phyloP scores from a whole-genome alignment of 2,888 invertebrate species.

The Microctonus hyperodae region DNA sequence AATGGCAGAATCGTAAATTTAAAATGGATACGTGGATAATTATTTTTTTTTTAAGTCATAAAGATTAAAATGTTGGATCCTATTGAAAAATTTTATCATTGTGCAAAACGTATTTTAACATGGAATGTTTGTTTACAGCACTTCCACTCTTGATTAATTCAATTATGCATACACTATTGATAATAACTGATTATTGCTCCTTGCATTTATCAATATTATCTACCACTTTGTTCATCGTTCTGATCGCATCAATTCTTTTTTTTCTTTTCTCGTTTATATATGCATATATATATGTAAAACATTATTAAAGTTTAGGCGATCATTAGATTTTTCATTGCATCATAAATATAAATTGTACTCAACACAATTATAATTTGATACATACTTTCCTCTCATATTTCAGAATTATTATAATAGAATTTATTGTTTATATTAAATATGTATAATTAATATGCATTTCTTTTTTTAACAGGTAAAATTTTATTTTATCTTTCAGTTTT shows the following conservation, averaged over 20 bases:
- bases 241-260: background rate
- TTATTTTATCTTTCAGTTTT: background rate
- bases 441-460: background rate
- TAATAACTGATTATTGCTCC: background rate
- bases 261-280: too few species aligned
- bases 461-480: background rate
- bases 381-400: background rate
- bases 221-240: background rate
- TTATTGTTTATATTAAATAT: background rate
- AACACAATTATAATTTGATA: background rate
- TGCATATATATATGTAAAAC: background rate
- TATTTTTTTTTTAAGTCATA: background rate
- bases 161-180: background rate
- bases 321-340: background rate
- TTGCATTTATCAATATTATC: background rate
- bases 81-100: conserved; percentile 11
- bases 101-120: conserved; percentile 5
- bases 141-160: background rate
- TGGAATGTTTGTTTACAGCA: background rate
- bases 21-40: background rate
- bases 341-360: background rate
- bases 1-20: conserved; percentile 41
- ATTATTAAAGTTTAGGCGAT: background rate
- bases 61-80: background rate
- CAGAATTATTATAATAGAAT: background rate